Conservation (phyloP, 2,113 vertebrate genomes). For the Gorsachius goisagi region DNA sequence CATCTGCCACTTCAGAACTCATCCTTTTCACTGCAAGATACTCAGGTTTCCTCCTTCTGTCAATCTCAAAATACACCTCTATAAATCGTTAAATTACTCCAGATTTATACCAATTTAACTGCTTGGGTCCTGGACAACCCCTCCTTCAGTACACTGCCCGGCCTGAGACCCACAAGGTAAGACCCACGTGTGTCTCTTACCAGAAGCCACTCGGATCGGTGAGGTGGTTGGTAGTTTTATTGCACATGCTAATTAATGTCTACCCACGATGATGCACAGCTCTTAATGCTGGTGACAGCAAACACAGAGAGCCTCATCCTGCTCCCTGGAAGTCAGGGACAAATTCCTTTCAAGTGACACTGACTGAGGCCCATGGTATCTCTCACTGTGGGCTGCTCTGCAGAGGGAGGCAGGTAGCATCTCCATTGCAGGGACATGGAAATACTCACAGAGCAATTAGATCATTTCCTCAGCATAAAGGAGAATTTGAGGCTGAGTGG, state of each 20-base stretch:
- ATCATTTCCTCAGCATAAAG: neutral
- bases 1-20: neutral
- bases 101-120: neutral
- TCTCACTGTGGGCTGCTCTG: neutral
- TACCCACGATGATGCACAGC: neutral
- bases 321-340: neutral
- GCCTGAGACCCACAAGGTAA: neutral
- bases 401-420: neutral
- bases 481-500: neutral
- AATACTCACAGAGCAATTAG: neutral
- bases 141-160: neutral
- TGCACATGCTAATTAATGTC: neutral
- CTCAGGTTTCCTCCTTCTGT: neutral
- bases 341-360: neutral
- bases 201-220: neutral
- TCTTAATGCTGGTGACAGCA: neutral
- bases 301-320: neutral
- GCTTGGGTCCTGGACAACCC: neutral
- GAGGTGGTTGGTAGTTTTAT: neutral
- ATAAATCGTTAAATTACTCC: neutral
- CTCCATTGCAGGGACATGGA: neutral
- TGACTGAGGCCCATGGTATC: neutral
- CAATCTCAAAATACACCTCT: neutral
- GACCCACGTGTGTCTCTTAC: fast-evolving
- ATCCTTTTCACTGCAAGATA: neutral